Base-by-base conservation (phyloP, 2,113 vertebrate genomes). In the Microtus richardsoni region DNA sequence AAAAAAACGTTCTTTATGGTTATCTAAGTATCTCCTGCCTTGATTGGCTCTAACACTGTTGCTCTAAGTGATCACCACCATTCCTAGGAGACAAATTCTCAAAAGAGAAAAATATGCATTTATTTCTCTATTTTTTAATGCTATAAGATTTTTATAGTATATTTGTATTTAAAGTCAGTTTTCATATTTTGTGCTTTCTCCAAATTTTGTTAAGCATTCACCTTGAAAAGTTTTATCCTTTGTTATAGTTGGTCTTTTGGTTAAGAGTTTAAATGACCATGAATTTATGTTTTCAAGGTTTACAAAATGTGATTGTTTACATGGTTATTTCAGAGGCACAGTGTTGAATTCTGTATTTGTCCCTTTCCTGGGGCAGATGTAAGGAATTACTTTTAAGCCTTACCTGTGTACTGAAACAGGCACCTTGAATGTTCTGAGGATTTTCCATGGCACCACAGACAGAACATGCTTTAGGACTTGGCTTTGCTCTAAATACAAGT, bases 401-500 rank as follows among this genome's bases (percentile, higher is more conserved):
- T 94, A 79, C 64, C 14, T 96, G 8, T 75, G 70, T 74, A 7
- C 85, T 88, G 77, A 93, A 93, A 91, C 68, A 95, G 92, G 68
- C 8, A 44, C 21, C 54, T 86, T 70, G 62, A 93, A 94, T 39
- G 62, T 92, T 92, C 77, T 52, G 39, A 75, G 95, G 66, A 68
- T 91, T 95, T 96, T 88, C 62, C 1, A 21, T 19, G 49, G 8
- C 77, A 85, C 49, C 64, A 93, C 84, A 88, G 66, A 91, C 58
- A 68, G 70, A 79, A 75, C 36, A n/a, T 52, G 30, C 26, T 89
- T 91, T 92, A 94, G 83, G 39, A 96, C 58, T 84, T 96, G 91
- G 44, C 95, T 96, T 84, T 95, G 62, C 86, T 87, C 79, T 95
- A 68, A 93, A 49, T 94, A 97, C 78, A 88, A 33, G 77, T 79